Conservation (phyloP, 1,140 invertebrate species). For the Drosophila littoralis region DNA sequence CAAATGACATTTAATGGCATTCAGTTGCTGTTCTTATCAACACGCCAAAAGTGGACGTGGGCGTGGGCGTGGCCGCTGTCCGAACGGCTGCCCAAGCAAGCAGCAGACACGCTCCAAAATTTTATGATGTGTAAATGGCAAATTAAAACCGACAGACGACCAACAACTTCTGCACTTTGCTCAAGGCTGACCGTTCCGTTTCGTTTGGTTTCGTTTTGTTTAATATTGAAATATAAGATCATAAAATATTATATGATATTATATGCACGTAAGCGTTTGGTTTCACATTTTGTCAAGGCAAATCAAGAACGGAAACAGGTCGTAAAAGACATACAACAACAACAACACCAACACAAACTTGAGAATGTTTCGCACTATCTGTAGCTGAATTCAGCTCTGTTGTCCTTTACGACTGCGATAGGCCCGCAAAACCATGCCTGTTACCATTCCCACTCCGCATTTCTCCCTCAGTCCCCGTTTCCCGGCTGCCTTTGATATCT, state of each 20-base stretch:
- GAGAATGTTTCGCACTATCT: slow-evolving; percentile 51
- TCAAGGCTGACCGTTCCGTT: slow-evolving; percentile 11
- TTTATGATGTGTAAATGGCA: slow-evolving; percentile 61
- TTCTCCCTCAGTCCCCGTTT: neutral
- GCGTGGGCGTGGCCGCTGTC: slow-evolving; percentile 9
- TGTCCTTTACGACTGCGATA: slow-evolving; percentile 43
- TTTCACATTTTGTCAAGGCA: slow-evolving; percentile 4
- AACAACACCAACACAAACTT: slow-evolving; percentile 34
- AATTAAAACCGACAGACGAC: slow-evolving; percentile 44
- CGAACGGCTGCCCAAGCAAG: neutral
- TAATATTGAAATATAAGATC: slow-evolving; percentile 45
- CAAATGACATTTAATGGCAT: slow-evolving; percentile 16
- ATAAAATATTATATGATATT: slow-evolving; percentile 47
- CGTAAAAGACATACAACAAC: slow-evolving; percentile 42
- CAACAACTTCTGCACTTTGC: neutral
- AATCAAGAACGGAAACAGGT: slow-evolving; percentile 40
- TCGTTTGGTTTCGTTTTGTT: neutral
- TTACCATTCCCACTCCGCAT: neutral
- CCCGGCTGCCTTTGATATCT: slow-evolving; percentile 32
- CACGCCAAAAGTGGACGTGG: too few relatives aligned
- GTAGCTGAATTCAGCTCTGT: slow-evolving; percentile 12
- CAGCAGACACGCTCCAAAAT: slow-evolving; percentile 22
- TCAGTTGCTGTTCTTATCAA: neutral
- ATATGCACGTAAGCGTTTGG: slow-evolving; percentile 42
- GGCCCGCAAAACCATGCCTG: slow-evolving; percentile 1